Conservation (phyloP, 1,140 invertebrate genomes). For the Pteromalus puparum region DNA sequence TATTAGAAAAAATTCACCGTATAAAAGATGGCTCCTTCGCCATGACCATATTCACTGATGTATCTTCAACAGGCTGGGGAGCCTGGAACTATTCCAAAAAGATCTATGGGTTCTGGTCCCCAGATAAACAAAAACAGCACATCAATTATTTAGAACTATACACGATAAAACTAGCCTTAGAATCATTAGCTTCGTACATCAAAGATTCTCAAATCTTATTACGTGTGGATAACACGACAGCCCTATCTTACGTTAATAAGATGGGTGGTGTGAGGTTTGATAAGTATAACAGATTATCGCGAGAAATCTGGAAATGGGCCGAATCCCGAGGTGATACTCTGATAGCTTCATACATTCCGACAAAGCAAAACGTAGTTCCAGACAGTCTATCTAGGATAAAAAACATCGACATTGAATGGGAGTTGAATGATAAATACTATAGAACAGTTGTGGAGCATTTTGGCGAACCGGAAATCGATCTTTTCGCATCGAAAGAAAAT, state of each 20-base stretch:
- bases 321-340: background rate
- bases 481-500: slow-evolving; percentile 37
- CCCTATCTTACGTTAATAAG: background rate
- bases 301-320: slow-evolving; percentile 33
- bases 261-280: slow-evolving; percentile 31
- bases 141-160: no score
- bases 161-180: no score
- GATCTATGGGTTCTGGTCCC: background rate
- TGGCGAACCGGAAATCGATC: slow-evolving; percentile 42
- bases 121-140: background rate
- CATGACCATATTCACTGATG: background rate
- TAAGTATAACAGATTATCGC: background rate
- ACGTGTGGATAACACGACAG: slow-evolving; percentile 29
- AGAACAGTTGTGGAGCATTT: background rate
- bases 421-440: slow-evolving; percentile 28
- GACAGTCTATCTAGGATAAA: slow-evolving; percentile 16
- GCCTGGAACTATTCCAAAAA: background rate
- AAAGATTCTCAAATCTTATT: no score
- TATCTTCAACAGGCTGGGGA: background rate
- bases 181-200: no score
- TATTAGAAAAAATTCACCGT: background rate
- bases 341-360: slow-evolving; percentile 20
- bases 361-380: slow-evolving; percentile 3
- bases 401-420: slow-evolving; percentile 16
- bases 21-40: background rate